A percentile compares a stretch with the other conserved stretches of the same genome.
phyloP scores from a whole-genome alignment of 2,888 invertebrate genomes.

The Drosophila lacicola region DNA sequence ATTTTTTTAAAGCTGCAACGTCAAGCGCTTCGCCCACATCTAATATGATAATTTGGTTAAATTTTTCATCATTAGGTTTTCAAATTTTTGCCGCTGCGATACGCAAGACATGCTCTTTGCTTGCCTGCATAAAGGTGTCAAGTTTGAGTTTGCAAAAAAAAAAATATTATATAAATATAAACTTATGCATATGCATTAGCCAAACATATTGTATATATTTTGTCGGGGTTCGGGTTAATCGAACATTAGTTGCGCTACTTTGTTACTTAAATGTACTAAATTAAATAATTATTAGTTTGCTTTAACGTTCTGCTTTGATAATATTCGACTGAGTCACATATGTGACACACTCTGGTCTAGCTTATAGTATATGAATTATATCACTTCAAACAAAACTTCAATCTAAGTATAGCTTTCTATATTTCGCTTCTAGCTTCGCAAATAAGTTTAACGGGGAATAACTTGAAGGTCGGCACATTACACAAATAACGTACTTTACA shows the following conservation, averaged over 20 bases:
- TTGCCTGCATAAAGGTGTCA: slow-evolving; percentile 55
- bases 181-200: slow-evolving; percentile 47
- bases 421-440: background rate
- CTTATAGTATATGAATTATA: background rate
- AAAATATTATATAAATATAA: slow-evolving; percentile 5
- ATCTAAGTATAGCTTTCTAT: no score
- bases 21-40: slow-evolving; percentile 41
- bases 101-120: slow-evolving; percentile 43
- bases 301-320: background rate
- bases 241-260: slow-evolving; percentile 22
- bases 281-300: background rate
- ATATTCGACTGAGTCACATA: slow-evolving; percentile 2
- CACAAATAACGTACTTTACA: slow-evolving; percentile 1
- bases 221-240: background rate
- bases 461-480: slow-evolving; percentile 15
- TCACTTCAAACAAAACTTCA: background rate
- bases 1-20: slow-evolving; percentile 5
- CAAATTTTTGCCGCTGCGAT: slow-evolving; percentile 50
- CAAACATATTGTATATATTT: slow-evolving; percentile 1
- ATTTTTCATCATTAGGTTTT: slow-evolving; percentile 44
- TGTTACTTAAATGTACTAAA: slow-evolving; percentile 9
- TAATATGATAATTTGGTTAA: slow-evolving; percentile 39
- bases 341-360: background rate
- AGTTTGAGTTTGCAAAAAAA: slow-evolving; percentile 31
- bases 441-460: background rate